Base-by-base conservation (phyloP, 2,797 vertebrate species). In the Nannoperca australis region DNA sequence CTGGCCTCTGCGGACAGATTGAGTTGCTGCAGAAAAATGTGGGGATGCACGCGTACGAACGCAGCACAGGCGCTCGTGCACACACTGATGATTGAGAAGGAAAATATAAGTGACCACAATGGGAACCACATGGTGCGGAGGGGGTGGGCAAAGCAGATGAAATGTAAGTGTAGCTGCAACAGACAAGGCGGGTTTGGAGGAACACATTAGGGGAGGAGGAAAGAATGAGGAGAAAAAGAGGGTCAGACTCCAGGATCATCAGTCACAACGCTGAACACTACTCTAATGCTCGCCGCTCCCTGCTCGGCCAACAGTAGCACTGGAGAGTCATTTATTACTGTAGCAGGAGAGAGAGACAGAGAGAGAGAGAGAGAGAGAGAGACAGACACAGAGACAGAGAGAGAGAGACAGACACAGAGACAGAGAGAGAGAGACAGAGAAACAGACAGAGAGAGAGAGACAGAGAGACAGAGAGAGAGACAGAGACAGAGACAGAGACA, bases 61-160 rank as follows among this genome's bases (percentile, higher is more conserved):
- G 14, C 17, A 32, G 0, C 59, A 56, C 62, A 34, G n/a, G n/a
- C n/a, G n/a, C n/a, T n/a, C n/a, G n/a, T 22, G 60, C 82, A 63
- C 83, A 79, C 75, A 64, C 76, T 11, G 8, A 88, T 13, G 59
- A 86, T 36, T 68, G 87, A 84, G 87, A 72, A 85, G 76, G 89
- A 90, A 90, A 92, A 93, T 91, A 91, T 88, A 90, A 89, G 80
- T 42, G 86, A 72, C 71, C 78, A 64, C 89, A 93, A 96, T 95
- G 93, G 89, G 87, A 95, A 94, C 91, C 95, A 96, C 92, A 95
- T 96, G 95, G 86, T 66, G 72, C 4, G 12, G 69, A 7, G 40
- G 42, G 54, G 68, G 55, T 66, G 54, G 69, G 20, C 6, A 36
- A 32, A 74, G 67, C 56, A 70, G 76, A 76, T 67, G 64, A 88